Base-by-base conservation (phyloP, 2,113 vertebrate genomes). In the Peucedramus taeniatus region DNA sequence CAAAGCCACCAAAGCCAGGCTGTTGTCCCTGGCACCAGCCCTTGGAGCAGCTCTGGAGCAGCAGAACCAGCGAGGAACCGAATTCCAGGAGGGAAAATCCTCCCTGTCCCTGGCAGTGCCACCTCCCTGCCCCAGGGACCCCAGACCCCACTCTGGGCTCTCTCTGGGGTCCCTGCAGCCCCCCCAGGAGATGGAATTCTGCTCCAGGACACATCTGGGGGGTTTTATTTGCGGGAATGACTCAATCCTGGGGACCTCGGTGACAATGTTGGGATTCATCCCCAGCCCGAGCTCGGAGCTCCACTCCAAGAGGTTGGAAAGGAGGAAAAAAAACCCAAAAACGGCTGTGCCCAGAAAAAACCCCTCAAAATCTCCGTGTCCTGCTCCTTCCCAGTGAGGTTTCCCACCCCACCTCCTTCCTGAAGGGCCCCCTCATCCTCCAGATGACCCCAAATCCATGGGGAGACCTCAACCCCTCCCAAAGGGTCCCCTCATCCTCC, bases 51-150 rank as follows among this genome's bases (percentile, higher is more conserved):
- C 81, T 39, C 33, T 3, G 64, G 35, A 44, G 87, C 54, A 11
- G n/a, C 1, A 0, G 42, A 3, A 11, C 42, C 4, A 6, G 33
- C 2, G 0, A 65, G 22, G 56, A 47, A 15, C 33, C 1, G 1
- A n/a, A 66, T 66, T 45, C 4, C 2, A 20, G 39, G 54, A 61
- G 65, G 45, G 70, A 70, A 68, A 39, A 26, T 35, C 7, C 12
- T 21, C 42, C 47, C n/a, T 23, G 31, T 3, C 26, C 20, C 40
- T 50, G 61, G 4, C 63, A 21, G 50, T 74, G 33, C 30, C 59
- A 23, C 31, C 19, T 51, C 47, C 47, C n/a, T 30, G 30, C 63
- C 71, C 63, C 30, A 11, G 49, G 54, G 21, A 69, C 4, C 59
- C 3, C 21, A 7, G 1, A 9, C 9, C 47, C 33, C 63, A 5